These are phyloP conservation scores for Cyclura pinguis DNA, from an alignment of 2,797 vertebrate species.

Conservation along the genomic window DNA sequence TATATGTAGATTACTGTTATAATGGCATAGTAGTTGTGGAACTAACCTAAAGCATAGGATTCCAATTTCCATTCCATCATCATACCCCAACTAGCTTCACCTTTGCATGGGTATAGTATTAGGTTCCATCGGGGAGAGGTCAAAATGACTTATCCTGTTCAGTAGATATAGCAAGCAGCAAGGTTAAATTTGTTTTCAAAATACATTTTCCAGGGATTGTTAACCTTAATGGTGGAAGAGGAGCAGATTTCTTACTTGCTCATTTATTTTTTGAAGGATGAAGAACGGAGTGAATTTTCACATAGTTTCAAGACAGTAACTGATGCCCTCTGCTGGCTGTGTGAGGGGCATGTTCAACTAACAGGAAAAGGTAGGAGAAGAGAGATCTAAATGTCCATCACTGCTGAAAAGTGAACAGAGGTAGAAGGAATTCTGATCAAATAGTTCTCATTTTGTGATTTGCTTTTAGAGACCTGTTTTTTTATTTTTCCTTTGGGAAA, in stretches of 20 bases:
- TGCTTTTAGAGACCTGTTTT: background rate
- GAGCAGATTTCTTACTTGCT: constrained; percentile 11
- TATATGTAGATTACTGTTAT: background rate
- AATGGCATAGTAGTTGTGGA: background rate
- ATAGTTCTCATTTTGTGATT: background rate
- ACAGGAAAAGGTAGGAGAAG: constrained; percentile 81
- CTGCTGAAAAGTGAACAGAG: background rate
- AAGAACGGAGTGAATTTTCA: constrained; percentile 80
- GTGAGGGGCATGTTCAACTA: constrained; percentile 83
- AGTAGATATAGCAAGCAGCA: background rate
- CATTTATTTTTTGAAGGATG: constrained; percentile 79
- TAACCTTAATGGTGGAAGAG: background rate
- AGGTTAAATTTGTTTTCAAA: background rate
- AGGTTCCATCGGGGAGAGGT: background rate
- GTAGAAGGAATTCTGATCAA: background rate
- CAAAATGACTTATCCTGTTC: background rate
- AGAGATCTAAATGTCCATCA: constrained; percentile 34
- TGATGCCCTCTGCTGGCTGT: constrained; percentile 87
- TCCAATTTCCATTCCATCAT: background rate
- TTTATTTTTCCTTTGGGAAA: background rate
- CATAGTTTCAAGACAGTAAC: constrained; percentile 84
- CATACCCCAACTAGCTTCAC: background rate
- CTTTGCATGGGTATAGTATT: background rate
- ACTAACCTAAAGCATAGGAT: background rate
- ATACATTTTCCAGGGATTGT: background rate